Evolutionary conservation across 2,113 vertebrate species (phyloP).

Genomic region (Arvicanthis niloticus): DNA sequence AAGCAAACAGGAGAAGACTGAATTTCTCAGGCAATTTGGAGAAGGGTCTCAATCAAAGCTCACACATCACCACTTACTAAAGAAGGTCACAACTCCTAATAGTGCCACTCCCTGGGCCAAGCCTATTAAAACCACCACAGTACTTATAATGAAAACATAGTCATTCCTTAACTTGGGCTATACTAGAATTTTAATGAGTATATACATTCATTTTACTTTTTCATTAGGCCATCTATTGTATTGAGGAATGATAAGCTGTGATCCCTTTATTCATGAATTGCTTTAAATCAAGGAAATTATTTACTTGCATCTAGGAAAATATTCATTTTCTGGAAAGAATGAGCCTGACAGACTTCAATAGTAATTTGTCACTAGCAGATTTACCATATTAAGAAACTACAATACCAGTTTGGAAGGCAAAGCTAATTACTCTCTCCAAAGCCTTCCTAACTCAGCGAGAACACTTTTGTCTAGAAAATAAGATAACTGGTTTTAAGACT

Average conservation of each 20-base stretch:
- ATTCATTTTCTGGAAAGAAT: constrained; percentile 29
- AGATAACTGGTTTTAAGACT: constrained; percentile 68
- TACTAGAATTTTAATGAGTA: not conserved
- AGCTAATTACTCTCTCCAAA: constrained; percentile 65
- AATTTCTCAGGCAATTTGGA: no score
- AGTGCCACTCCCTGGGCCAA: no score
- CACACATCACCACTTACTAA: no score
- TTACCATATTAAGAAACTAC: constrained; percentile 44
- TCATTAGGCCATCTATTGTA: not conserved
- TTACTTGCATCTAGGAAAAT: constrained; percentile 36
- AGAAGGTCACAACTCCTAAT: no score
- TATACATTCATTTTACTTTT: not conserved
- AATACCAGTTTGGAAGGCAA: constrained; percentile 52
- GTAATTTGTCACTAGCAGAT: constrained; percentile 54
- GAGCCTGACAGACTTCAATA: constrained; percentile 23
- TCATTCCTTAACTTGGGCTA: no score
- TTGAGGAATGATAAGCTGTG: not conserved
- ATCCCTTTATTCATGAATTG: not conserved
- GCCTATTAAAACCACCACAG: no score
- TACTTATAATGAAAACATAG: not conserved
- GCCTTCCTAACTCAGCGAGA: constrained; percentile 48
- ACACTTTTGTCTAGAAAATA: constrained; percentile 65
- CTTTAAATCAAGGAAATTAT: constrained; percentile 43
- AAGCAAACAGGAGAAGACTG: no score
- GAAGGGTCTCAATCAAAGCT: no score